Conservation (phyloP, 2,888 invertebrate genomes). For the Dexiosoma caninum region DNA sequence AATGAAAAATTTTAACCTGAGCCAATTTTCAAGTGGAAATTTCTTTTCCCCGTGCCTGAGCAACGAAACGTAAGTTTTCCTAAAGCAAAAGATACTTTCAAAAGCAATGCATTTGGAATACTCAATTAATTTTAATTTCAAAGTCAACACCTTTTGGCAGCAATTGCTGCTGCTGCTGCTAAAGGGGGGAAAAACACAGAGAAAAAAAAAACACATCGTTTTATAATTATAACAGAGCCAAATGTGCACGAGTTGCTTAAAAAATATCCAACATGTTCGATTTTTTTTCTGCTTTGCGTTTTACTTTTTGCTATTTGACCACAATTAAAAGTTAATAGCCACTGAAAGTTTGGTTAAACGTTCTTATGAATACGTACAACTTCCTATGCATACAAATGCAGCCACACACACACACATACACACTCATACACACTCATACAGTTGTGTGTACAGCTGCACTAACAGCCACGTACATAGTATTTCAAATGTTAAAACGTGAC, state of each 20-base stretch:
- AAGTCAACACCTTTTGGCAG: slow-evolving; percentile 72
- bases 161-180: slow-evolving; percentile 1
- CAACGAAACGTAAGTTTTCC: not conserved
- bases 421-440: not conserved
- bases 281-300: slow-evolving; percentile 1
- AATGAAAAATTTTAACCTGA: not conserved
- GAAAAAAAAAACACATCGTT: slow-evolving; percentile 9
- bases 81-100: not conserved
- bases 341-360: slow-evolving; percentile 56
- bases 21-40: no score
- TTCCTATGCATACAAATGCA: not conserved
- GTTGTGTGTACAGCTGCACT: not conserved
- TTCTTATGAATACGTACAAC: not conserved
- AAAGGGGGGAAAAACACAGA: not conserved
- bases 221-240: slow-evolving; percentile 47
- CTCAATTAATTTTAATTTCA: slow-evolving; percentile 75
- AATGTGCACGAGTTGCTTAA: slow-evolving; percentile 46
- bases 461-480: slow-evolving; percentile 56
- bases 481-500: slow-evolving; percentile 60
- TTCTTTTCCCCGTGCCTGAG: not conserved
- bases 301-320: slow-evolving; percentile 46
- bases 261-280: slow-evolving; percentile 17
- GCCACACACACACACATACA: not conserved
- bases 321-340: slow-evolving; percentile 65
- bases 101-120: slow-evolving; percentile 71